A percentile compares a stretch with the other conserved stretches of the same genome.
Conservation (phyloP, 2,888 invertebrate species). For the Drosophila putrida region DNA sequence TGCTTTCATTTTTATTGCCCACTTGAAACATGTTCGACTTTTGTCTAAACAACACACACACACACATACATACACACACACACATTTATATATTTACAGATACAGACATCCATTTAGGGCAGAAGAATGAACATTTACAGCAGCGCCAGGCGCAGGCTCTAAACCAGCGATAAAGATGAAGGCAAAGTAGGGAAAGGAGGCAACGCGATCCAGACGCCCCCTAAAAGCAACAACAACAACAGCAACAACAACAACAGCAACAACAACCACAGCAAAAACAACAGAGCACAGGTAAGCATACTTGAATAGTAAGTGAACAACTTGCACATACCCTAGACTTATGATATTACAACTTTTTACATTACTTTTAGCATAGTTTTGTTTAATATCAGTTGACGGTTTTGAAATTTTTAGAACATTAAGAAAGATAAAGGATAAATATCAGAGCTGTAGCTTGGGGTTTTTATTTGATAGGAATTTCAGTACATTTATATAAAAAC, state of each 20-base stretch:
- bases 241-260: neutral
- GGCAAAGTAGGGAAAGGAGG: constrained; percentile 59
- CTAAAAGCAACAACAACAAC: constrained; percentile 14
- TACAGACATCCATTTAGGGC: constrained; percentile 61
- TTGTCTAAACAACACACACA: constrained; percentile 59
- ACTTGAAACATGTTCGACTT: constrained; percentile 67
- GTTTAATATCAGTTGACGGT: neutral
- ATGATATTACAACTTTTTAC: no score
- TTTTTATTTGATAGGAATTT: no score
- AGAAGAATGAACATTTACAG: constrained; percentile 59
- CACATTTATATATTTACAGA: neutral
- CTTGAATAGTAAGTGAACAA: neutral
- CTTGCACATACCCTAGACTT: constrained; percentile 12
- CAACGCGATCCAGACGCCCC: constrained; percentile 48
- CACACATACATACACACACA: constrained; percentile 6
- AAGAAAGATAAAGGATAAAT: no score
- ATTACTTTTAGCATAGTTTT: neutral
- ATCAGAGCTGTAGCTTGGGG: no score
- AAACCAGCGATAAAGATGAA: constrained; percentile 38
- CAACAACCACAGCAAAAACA: neutral
- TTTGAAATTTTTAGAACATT: no score
- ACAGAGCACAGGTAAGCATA: neutral
- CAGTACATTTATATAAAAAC: no score
- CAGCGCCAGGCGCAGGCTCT: constrained; percentile 53
- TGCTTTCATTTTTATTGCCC: constrained; percentile 75